Base-by-base conservation (phyloP, 2,797 vertebrate species). In the Arrhamphus sclerolepis region DNA sequence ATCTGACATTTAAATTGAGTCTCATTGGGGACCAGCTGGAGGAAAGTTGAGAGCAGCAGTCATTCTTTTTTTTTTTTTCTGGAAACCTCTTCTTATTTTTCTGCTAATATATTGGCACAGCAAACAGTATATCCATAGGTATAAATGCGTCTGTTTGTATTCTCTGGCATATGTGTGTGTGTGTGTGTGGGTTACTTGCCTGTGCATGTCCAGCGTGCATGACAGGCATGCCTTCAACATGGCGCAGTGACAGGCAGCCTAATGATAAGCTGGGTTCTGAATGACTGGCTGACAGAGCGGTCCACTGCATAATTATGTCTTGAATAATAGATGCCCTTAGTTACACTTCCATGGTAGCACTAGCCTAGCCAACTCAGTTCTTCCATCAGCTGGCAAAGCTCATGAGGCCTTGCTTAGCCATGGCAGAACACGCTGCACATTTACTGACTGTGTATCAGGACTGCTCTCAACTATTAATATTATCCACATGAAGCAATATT, bases 241-340 rank as follows among this genome's bases (percentile, higher is more conserved):
- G 50, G 56, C 57, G 57, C 78, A 80, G 69, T 90, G 89, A 91
- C 89, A 92, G 89, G 82, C 59, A 49, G 65, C 74, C 83, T 90
- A 92, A 92, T 93, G 89, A 93, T 93, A 90, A 91, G 87, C 78
- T 71, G 75, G 78, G 74, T 79, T 88, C 87, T 90, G 89, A 91
- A 84, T 88, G 90, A 90, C 89, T 84, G 87, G 80, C 88, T 89
- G 91, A 90, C 91, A 91, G 84, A 89, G 75, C 75, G 73, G 83
- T 83, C 81, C 75, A 50, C 77, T 85, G 80, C 85, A 87, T 93
- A 93, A 94, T 94, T 91, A 89, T 69, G 68, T 79, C 80, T 80
- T 94, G 81, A 92, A 93, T 94, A 93, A 93, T 94, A 91, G 84
- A 93, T 93, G 82, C 56, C 75, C 61, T 64, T 69, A 79, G 83